Percentiles rank a stretch among this genome's conserved stretches.
These are phyloP conservation scores for Poeciliopsis gracilis DNA, from an alignment of 2,797 vertebrate genomes.

Conservation along the genomic window DNA sequence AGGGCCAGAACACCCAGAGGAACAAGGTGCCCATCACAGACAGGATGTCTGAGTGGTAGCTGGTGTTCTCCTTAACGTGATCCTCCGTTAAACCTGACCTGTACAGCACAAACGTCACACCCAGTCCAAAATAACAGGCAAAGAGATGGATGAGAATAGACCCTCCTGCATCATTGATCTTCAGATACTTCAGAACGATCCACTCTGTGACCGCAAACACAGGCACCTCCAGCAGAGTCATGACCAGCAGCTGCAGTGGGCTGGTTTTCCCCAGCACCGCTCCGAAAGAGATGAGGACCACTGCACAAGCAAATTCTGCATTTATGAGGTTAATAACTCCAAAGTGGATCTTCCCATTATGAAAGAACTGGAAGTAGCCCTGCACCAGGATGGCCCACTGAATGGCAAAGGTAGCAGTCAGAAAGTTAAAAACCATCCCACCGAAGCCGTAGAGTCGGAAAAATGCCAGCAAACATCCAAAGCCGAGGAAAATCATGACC, in stretches of 20 bases:
- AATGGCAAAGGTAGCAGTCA: constrained; percentile 80
- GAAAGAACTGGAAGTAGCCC: constrained; percentile 81
- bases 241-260: constrained; percentile 81
- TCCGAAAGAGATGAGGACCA: constrained; percentile 83
- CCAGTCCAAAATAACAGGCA: constrained; percentile 86
- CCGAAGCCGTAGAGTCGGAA: constrained; percentile 81
- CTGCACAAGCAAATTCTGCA: constrained; percentile 82
- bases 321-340: constrained; percentile 78
- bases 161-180: constrained; percentile 81
- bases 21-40: constrained; percentile 81
- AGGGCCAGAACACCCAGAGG: constrained; percentile 89
- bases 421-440: constrained; percentile 83
- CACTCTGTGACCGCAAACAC: constrained; percentile 80
- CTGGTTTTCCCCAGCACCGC: constrained; percentile 83
- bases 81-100: constrained; percentile 27
- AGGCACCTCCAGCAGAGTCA: constrained; percentile 81
- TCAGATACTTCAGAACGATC: constrained; percentile 75
- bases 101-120: constrained; percentile 79
- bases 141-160: constrained; percentile 85
- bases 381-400: constrained; percentile 86
- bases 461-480: constrained; percentile 84
- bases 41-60: constrained; percentile 77
- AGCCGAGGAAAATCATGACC: constrained; percentile 85
- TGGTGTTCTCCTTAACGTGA: constrained; percentile 78
- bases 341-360: constrained; percentile 74